Conservation (phyloP, 92 coral and sea anemone species). For the Micromussa lordhowensis region DNA sequence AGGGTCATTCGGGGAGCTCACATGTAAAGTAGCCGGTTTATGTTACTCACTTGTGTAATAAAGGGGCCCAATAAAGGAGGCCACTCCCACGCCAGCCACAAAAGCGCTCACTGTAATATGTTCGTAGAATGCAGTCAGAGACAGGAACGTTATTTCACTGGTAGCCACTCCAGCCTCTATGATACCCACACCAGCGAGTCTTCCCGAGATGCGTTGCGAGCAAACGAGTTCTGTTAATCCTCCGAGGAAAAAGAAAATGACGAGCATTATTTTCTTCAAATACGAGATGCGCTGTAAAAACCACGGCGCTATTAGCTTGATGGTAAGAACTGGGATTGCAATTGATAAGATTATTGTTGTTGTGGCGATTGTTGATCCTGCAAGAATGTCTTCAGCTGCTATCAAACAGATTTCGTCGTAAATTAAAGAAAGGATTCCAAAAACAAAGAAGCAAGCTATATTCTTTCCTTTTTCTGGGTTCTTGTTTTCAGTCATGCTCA, state of each 20-base stretch:
- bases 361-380: slow-evolving; percentile 80
- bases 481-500: neutral
- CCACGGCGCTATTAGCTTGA: slow-evolving; percentile 81
- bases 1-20: neutral
- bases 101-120: slow-evolving; percentile 81
- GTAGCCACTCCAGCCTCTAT: slow-evolving; percentile 83
- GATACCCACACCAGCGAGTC: slow-evolving; percentile 78
- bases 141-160: slow-evolving; percentile 80
- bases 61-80: slow-evolving; percentile 84
- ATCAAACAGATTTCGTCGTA: slow-evolving; percentile 82
- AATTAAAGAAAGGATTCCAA: slow-evolving; percentile 74
- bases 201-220: slow-evolving; percentile 52
- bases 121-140: slow-evolving; percentile 82
- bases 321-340: slow-evolving; percentile 74
- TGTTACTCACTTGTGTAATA: slow-evolving; percentile 80
- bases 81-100: slow-evolving; percentile 87
- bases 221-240: slow-evolving; percentile 67
- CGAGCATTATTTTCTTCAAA: slow-evolving; percentile 52
- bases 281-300: slow-evolving; percentile 74
- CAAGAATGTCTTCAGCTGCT: slow-evolving; percentile 82
- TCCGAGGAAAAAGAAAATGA: slow-evolving; percentile 47
- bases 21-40: neutral
- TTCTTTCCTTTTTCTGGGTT: slow-evolving; percentile 51
- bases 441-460: slow-evolving; percentile 67
- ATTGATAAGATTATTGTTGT: slow-evolving; percentile 77